Percentiles rank a stretch among this genome's conserved stretches.
Conservation (phyloP, 2,888 invertebrate genomes). For the Oconnorella tubifera region DNA sequence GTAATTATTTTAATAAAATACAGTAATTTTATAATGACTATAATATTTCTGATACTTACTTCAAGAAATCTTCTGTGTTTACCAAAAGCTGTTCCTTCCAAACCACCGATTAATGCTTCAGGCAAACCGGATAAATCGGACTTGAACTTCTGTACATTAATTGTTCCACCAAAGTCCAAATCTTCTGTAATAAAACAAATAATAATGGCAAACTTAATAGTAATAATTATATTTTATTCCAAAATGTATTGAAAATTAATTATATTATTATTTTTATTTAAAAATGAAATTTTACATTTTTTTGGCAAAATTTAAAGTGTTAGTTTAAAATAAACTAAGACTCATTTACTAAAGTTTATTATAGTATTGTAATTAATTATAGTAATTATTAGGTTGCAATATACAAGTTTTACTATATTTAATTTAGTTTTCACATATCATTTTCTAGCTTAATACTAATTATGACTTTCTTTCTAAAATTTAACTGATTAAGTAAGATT, state of each 20-base stretch:
- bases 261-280: background rate
- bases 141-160: background rate
- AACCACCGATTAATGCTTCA: background rate
- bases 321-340: too few relatives aligned
- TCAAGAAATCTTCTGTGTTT: background rate
- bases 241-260: too few relatives aligned
- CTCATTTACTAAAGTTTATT: too few relatives aligned
- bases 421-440: too few relatives aligned
- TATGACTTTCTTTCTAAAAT: too few relatives aligned
- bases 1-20: background rate
- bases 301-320: too few relatives aligned
- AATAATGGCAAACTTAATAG: background rate
- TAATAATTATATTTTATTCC: too few relatives aligned
- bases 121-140: slow-evolving; percentile 1
- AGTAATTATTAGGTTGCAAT: too few relatives aligned
- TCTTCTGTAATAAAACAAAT: background rate
- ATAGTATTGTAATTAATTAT: too few relatives aligned
- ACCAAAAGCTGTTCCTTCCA: background rate
- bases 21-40: background rate
- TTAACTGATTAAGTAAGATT: too few relatives aligned
- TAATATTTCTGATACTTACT: background rate
- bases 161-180: background rate
- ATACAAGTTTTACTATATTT: too few relatives aligned
- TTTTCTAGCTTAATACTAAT: too few relatives aligned
- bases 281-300: background rate